Base-by-base conservation (phyloP, 2,888 invertebrate species). In the Poecilus cupreus region DNA sequence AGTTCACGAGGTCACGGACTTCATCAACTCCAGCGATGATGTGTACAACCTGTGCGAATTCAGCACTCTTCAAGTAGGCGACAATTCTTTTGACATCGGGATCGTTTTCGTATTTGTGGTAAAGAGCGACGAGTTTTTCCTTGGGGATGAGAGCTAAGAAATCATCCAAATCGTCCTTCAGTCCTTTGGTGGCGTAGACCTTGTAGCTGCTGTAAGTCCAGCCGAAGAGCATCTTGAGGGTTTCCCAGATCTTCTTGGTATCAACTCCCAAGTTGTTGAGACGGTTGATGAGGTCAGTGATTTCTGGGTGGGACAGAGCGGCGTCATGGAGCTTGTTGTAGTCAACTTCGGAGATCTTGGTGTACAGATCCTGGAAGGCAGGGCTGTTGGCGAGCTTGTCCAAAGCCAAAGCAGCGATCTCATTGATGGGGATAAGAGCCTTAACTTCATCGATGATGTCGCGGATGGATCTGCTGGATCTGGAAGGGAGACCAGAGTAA, bases 311-410 rank as follows among this genome's bases (percentile, higher is more conserved):
- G 11, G 77, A 80, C 24, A 85, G 83, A 18, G 86, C 82, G 68
- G 85, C 83, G 46, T 86, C 85, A 13, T 86, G 83, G 43, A 86
- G 72, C 32, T 82, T 78, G 26, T 83, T 81, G 37, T 39, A 37
- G 16, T 74, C 74, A 4, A 74, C 16, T n/a, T 60, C 74, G 26
- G 81, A 60, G 20, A 84, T 78, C n/a, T 54, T 72, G 8, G 81
- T 46, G 32, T 64, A 82, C 54, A 84, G 82, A 10, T 39, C 46
- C 13, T 72, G 82, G 57, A 84, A 83, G 1, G 68, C 77, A 3
- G 68, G 76, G 70, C 84, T 84, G 46, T 82, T 81, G n/a, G 82
- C 82, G 43, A 84, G 37, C 64, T 84, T 84, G 32, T 83, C 72
- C 8, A 32, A 8, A 4, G 79, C 39, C 10, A 84, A 8, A 22